These are phyloP conservation scores for Subacronicta megacephala DNA, from an alignment of 2,888 invertebrate species.

Conservation along the genomic window DNA sequence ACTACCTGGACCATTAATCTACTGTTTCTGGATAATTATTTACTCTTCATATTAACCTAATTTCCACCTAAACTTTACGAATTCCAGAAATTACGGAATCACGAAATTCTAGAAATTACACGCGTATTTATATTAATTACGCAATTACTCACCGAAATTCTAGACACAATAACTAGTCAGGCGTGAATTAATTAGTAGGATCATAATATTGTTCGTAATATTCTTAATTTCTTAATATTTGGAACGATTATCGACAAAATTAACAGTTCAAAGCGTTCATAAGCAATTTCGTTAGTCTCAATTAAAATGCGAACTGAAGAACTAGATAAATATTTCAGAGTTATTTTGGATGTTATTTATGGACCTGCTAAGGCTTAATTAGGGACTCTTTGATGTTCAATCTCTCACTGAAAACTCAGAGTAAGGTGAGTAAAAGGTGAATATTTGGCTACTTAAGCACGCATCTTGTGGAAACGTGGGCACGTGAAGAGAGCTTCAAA, in stretches of 20 bases:
- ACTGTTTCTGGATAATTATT: too few species aligned
- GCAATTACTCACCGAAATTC: conserved; percentile 9
- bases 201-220: conserved; percentile 29
- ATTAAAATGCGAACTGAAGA: conserved; percentile 82
- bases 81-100: conserved; percentile 1
- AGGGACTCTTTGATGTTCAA: conserved; percentile 87
- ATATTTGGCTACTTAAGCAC: conserved; percentile 56
- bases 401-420: conserved; percentile 82
- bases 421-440: conserved; percentile 66
- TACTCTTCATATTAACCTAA: background rate
- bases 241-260: conserved; percentile 66
- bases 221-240: conserved; percentile 59
- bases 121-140: conserved; percentile 17
- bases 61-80: background rate
- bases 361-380: conserved; percentile 84
- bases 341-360: conserved; percentile 83
- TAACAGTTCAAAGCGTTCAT: conserved; percentile 71
- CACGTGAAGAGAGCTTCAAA: too few species aligned
- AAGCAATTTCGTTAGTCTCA: conserved; percentile 80
- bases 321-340: conserved; percentile 84
- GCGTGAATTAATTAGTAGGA: conserved; percentile 28
- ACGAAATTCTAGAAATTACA: conserved; percentile 5
- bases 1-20: too few species aligned
- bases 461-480: conserved; percentile 29
- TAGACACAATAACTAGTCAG: conserved; percentile 25